Evolutionary conservation across 2,797 vertebrate species (phyloP).

Genomic region (Momotus momota): DNA sequence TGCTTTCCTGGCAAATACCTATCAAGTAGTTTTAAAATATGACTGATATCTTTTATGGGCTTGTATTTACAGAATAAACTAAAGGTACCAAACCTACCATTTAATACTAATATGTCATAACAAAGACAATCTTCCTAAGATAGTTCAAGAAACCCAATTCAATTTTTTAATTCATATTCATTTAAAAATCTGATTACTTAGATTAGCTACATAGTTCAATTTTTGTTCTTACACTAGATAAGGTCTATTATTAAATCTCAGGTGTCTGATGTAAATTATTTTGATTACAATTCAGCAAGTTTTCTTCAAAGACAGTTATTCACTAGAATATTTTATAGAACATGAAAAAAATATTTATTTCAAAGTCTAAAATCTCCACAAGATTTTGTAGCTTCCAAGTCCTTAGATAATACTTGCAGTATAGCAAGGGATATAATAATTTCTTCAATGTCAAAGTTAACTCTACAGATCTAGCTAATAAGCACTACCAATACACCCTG

Average conservation of each 20-base stretch:
- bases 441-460: background rate
- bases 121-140: background rate
- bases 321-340: background rate
- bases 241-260: constrained; percentile 17
- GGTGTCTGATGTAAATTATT: constrained; percentile 41
- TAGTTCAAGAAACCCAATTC: background rate
- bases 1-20: background rate
- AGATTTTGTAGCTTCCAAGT: background rate
- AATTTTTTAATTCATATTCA: constrained; percentile 7
- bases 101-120: background rate
- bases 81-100: background rate
- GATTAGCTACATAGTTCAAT: background rate
- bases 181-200: constrained; percentile 40
- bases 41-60: background rate
- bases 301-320: background rate
- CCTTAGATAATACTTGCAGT: background rate
- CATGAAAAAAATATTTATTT: background rate
- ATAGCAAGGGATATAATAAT: background rate
- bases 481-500: fast-evolving
- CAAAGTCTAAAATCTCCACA: constrained; percentile 15
- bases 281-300: background rate
- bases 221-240: constrained; percentile 45
- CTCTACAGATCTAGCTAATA: background rate
- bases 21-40: background rate
- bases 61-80: background rate